Percentiles rank a stretch among this genome's conserved stretches.
Evolutionary conservation across 1,140 invertebrate genomes (phyloP).

Genomic region (Ylistrum balloti): DNA sequence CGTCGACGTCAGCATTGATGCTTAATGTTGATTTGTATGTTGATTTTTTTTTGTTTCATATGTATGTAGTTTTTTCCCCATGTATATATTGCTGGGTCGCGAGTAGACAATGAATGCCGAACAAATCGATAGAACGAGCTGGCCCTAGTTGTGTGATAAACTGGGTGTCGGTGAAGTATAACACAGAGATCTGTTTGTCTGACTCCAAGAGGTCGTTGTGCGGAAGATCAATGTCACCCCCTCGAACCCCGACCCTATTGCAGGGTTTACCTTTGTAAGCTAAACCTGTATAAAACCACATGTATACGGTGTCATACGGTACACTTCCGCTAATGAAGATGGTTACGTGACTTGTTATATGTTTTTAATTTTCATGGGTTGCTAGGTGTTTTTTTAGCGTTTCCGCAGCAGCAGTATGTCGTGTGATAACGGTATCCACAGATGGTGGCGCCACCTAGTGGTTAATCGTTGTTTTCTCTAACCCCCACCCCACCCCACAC

Average conservation of each 20-base stretch:
- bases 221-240: slow-evolving; percentile 2
- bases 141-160: slow-evolving; percentile 18
- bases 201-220: neutral
- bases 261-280: too few species aligned
- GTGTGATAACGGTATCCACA: too few species aligned
- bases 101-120: slow-evolving; percentile 7
- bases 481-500: too few species aligned
- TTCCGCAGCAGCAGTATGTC: too few species aligned
- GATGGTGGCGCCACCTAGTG: too few species aligned
- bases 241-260: neutral
- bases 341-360: too few species aligned
- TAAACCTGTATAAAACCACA: too few species aligned
- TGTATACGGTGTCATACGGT: too few species aligned
- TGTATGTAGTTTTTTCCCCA: neutral
- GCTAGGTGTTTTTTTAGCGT: too few species aligned
- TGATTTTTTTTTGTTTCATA: neutral
- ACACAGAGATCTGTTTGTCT: neutral
- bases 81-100: neutral
- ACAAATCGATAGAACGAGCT: slow-evolving; percentile 12
- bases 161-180: slow-evolving; percentile 21
- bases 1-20: slow-evolving; percentile 31
- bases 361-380: too few species aligned
- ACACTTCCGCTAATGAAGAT: too few species aligned
- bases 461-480: too few species aligned
- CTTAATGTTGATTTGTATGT: neutral